Percentiles rank a stretch among this genome's conserved stretches.
Evolutionary conservation across 2,797 vertebrate species (phyloP).

Genomic region (Ptychobarbus kaznakovi): DNA sequence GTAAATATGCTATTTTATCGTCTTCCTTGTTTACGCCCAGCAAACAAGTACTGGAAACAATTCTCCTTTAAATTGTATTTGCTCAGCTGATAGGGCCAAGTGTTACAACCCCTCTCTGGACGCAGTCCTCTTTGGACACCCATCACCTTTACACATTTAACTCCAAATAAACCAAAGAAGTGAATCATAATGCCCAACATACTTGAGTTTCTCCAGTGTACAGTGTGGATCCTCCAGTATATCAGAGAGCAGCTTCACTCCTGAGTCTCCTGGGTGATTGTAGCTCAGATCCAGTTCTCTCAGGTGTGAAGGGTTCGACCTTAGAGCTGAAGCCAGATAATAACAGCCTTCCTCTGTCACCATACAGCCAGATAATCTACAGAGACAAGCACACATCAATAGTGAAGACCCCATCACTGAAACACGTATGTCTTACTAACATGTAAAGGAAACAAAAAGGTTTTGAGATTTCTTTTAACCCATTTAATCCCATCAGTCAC

Average conservation of each 20-base stretch:
- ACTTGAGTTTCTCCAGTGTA: neutral
- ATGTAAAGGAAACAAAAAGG: neutral
- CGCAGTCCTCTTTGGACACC: no score
- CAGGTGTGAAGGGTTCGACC: neutral
- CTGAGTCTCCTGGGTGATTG: neutral
- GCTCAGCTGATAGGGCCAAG: no score
- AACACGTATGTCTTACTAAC: no score
- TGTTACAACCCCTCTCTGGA: no score
- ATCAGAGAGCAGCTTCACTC: neutral
- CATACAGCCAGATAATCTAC: conserved; percentile 5
- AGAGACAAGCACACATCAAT: neutral
- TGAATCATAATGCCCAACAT: neutral
- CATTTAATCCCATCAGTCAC: no score
- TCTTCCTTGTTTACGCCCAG: no score
- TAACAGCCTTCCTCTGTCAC: neutral
- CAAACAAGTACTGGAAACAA: no score
- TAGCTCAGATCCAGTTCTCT: conserved; percentile 3
- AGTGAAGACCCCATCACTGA: neutral
- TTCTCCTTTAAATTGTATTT: no score
- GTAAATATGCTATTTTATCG: no score
- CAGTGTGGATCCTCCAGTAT: neutral
- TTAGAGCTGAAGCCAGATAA: neutral
- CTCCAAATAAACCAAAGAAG: neutral
- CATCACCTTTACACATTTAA: no score
- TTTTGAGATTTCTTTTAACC: neutral